Percentiles rank a stretch among this genome's conserved stretches.
Evolutionary conservation across 2,888 invertebrate genomes (phyloP).

Genomic region (Antitype chi): DNA sequence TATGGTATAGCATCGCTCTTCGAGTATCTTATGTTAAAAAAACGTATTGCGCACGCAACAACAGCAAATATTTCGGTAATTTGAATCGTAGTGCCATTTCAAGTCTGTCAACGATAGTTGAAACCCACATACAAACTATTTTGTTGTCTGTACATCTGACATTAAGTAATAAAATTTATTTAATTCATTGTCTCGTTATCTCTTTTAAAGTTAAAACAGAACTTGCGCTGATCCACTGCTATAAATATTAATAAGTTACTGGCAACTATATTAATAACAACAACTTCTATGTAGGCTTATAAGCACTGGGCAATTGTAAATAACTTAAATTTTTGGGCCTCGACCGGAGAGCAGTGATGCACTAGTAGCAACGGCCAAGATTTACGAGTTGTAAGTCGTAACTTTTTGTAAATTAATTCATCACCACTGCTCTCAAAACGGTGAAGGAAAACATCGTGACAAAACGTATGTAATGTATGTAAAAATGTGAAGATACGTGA

Average conservation of each 20-base stretch:
- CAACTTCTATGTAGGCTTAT: conserved; percentile 8
- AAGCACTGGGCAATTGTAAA: conserved; percentile 12
- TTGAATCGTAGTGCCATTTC: not conserved
- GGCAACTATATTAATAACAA: conserved; percentile 2
- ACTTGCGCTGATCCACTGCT: not conserved
- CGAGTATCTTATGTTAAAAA: not conserved
- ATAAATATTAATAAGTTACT: not conserved
- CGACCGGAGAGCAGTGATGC: too few species aligned
- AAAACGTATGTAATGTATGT: too few species aligned
- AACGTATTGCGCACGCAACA: not conserved
- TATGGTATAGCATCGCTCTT: too few species aligned
- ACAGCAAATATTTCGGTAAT: not conserved
- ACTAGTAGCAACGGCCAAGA: too few species aligned
- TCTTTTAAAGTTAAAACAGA: not conserved
- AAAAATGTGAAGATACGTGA: too few species aligned
- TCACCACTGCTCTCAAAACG: too few species aligned
- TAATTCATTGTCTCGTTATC: conserved; percentile 8
- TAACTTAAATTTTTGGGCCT: not conserved
- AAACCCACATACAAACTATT: not conserved
- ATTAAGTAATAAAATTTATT: conserved; percentile 10
- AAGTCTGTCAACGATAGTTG: not conserved
- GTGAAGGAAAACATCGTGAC: too few species aligned
- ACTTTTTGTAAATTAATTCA: too few species aligned
- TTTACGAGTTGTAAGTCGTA: too few species aligned
- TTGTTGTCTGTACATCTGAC: conserved; percentile 34